phyloP scores from a whole-genome alignment of 1,140 invertebrate species.

The Asobara japonica region DNA sequence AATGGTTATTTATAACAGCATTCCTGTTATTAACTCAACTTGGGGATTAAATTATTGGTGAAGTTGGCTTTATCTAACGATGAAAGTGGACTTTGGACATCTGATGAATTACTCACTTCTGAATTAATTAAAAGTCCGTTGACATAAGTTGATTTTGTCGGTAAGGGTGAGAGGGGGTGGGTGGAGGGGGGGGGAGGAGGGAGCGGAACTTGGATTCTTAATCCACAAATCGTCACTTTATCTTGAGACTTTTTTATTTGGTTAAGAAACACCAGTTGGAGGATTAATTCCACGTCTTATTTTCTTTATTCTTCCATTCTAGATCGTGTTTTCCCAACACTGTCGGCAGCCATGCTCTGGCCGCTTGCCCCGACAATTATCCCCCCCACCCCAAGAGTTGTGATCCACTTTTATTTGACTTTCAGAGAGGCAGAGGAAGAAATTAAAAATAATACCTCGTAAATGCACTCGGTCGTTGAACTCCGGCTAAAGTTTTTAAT shows the following conservation, averaged over 20 bases:
- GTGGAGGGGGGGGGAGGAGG: too few relatives aligned
- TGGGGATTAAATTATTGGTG: not conserved
- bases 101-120: not conserved
- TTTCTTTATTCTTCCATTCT: slow-evolving; percentile 4
- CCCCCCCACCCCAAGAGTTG: not conserved
- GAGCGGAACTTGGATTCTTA: not conserved
- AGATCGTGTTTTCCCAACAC: not conserved
- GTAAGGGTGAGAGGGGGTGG: too few relatives aligned
- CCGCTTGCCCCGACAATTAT: slow-evolving; percentile 1
- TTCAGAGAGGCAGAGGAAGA: slow-evolving; percentile 10
- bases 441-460: slow-evolving; percentile 7
- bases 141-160: not conserved
- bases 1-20: not conserved
- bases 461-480: not conserved
- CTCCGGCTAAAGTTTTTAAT: not conserved
- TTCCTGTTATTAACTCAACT: not conserved
- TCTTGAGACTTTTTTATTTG: not conserved
- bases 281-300: not conserved
- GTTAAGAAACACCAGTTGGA: not conserved
- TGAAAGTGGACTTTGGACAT: not conserved
- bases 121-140: not conserved
- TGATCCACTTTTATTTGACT: slow-evolving; percentile 16
- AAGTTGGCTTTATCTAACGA: not conserved
- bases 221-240: not conserved
- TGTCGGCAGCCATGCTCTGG: not conserved